A percentile compares a stretch with the other conserved stretches of the same genome.
These are phyloP conservation scores for Eristalis arbustorum DNA, from an alignment of 2,888 invertebrate species.

Conservation along the genomic window DNA sequence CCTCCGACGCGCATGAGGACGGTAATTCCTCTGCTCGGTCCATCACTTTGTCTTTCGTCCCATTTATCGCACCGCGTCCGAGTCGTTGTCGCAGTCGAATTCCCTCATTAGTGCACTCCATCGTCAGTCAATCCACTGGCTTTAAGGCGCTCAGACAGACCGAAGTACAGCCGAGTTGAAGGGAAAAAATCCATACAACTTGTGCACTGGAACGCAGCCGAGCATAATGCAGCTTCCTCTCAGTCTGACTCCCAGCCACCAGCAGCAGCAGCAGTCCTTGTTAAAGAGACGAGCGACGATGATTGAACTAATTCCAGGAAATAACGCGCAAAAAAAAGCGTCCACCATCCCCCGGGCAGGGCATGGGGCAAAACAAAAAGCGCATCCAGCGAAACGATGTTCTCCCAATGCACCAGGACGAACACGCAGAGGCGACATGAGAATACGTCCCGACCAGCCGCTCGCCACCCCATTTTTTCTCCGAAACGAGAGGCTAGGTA, in stretches of 20 bases:
- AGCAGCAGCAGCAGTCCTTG: not conserved
- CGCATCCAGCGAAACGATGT: not conserved
- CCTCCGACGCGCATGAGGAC: not conserved
- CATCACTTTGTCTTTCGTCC: too few relatives aligned
- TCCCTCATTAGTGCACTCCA: not conserved
- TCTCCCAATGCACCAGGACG: not conserved
- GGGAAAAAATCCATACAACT: not conserved
- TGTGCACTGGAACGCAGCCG: not conserved
- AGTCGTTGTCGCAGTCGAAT: too few relatives aligned
- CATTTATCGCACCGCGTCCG: too few relatives aligned
- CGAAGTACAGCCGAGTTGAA: not conserved
- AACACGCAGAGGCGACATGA: not conserved
- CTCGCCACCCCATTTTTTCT: too few relatives aligned
- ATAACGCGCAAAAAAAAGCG: slow-evolving; percentile 17
- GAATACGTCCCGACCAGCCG: not conserved
- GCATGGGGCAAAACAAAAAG: not conserved
- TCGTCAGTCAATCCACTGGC: not conserved
- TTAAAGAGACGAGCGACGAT: slow-evolving; percentile 9
- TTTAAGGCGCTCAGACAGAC: not conserved
- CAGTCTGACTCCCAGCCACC: too few relatives aligned
- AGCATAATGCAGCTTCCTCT: not conserved
- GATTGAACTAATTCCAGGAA: slow-evolving; percentile 53
- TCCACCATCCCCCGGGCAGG: not conserved
- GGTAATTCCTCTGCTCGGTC: not conserved
- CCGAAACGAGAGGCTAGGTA: not conserved